Conservation (phyloP, 1,140 invertebrate species). For the Drosophila ironensis region DNA sequence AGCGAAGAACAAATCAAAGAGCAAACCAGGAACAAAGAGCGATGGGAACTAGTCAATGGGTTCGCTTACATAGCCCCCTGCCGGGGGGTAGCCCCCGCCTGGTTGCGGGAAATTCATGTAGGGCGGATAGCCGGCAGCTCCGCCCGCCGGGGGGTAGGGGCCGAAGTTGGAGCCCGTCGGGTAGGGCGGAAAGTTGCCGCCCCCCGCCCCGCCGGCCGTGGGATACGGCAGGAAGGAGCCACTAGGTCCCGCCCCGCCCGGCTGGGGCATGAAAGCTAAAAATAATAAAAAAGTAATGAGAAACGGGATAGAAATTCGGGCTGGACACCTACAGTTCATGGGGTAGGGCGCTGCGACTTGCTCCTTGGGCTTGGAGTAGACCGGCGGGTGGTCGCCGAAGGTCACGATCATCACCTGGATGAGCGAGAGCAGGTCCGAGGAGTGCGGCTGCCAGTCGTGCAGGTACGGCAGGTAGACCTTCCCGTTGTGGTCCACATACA, state of each 20-base stretch:
- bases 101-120: constrained; percentile 81
- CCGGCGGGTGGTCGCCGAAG: constrained; percentile 97
- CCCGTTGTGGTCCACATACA: constrained; percentile 96
- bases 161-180: constrained; percentile 62
- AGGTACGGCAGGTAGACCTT: constrained; percentile 98
- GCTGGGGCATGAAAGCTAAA: constrained; percentile 63
- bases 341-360: constrained; percentile 62
- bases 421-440: constrained; percentile 92
- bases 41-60: too few species aligned
- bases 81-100: constrained; percentile 80
- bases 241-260: constrained; percentile 46
- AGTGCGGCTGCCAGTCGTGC: constrained; percentile 95
- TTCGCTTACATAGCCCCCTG: constrained; percentile 72
- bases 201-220: constrained; percentile 36
- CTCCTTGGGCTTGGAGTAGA: constrained; percentile 89
- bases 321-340: constrained; percentile 41
- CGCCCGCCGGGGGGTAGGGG: constrained; percentile 53
- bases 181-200: constrained; percentile 69
- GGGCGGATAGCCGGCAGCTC: constrained; percentile 71
- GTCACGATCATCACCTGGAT: constrained; percentile 96
- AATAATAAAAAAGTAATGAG: background rate
- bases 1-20: too few species aligned
- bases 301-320: background rate
- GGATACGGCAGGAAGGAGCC: constrained; percentile 67
- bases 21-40: too few species aligned